Conservation (phyloP, 2,113 vertebrate genomes). For the Campylomormyrus tamandua region DNA sequence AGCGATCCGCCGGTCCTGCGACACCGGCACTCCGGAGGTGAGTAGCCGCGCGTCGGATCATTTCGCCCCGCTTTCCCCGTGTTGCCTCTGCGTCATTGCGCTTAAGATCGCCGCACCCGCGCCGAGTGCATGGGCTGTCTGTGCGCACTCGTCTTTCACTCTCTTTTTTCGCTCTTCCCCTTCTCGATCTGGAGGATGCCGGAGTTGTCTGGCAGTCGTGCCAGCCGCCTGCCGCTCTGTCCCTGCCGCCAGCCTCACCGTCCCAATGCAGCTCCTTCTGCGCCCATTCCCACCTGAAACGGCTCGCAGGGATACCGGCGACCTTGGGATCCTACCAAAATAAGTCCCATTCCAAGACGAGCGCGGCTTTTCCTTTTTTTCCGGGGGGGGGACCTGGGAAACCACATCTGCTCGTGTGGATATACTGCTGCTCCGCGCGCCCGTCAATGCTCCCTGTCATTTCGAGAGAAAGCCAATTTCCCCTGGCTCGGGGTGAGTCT, state of each 20-base stretch:
- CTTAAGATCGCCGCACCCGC: constrained; percentile 20
- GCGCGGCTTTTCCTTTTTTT: constrained; percentile 54
- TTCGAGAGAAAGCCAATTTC: constrained; percentile 45
- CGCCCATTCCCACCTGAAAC: constrained; percentile 32
- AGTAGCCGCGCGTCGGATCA: constrained; percentile 22
- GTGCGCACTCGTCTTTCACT: neutral
- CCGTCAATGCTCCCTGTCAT: constrained; percentile 49
- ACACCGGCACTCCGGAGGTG: constrained; percentile 21
- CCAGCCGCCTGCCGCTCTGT: constrained; percentile 22
- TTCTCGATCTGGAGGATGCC: constrained; percentile 43
- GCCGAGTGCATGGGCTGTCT: constrained; percentile 16
- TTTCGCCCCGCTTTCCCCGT: constrained; percentile 20
- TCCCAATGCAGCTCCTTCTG: constrained; percentile 23
- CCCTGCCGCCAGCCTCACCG: constrained; percentile 22
- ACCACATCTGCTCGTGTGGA: constrained; percentile 30
- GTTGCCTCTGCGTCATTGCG: constrained; percentile 18
- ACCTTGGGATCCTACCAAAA: constrained; percentile 48
- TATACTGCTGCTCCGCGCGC: constrained; percentile 48
- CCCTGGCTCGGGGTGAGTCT: constrained; percentile 55
- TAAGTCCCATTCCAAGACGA: constrained; percentile 53
- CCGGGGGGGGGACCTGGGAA: constrained; percentile 59
- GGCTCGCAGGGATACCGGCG: constrained; percentile 50
- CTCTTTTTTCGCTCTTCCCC: neutral
- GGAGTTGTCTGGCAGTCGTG: constrained; percentile 42
- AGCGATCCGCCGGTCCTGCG: constrained; percentile 17